A percentile compares a stretch with the other conserved stretches of the same genome.
Evolutionary conservation across 1,140 invertebrate species (phyloP).

Genomic region (Magallana ariakensis): DNA sequence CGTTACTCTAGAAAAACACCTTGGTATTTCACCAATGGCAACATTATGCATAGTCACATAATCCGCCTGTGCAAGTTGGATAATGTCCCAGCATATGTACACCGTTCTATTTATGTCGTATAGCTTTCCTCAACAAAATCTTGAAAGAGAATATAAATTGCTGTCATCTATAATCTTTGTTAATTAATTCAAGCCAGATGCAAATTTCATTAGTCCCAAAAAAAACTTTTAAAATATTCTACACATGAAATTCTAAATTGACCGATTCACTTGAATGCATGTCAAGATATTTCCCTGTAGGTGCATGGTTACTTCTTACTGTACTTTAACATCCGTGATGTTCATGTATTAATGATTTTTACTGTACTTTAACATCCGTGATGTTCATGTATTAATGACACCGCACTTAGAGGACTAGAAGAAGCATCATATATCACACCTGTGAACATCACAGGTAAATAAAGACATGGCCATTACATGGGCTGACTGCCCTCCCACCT

Average conservation of each 20-base stretch:
- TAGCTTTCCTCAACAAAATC: conserved; percentile 1
- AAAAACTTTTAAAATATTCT: conserved; percentile 1
- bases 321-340: too few relatives aligned
- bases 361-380: too few relatives aligned
- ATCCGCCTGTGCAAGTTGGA: neutral
- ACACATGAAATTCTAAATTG: neutral
- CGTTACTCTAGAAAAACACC: too few relatives aligned
- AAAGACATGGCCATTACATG: too few relatives aligned
- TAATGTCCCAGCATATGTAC: neutral
- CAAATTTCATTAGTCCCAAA: neutral
- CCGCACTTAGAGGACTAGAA: too few relatives aligned
- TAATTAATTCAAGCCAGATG: conserved; percentile 25
- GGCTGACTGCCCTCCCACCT: too few relatives aligned
- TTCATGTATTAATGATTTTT: too few relatives aligned
- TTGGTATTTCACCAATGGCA: too few relatives aligned
- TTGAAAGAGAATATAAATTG: conserved; percentile 8
- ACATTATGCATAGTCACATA: conserved; percentile 14
- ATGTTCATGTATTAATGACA: too few relatives aligned
- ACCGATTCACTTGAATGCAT: neutral
- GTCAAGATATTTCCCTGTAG: neutral
- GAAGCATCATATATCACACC: too few relatives aligned
- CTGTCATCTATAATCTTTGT: conserved; percentile 8
- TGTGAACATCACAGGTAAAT: too few relatives aligned
- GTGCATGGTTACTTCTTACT: too few relatives aligned
- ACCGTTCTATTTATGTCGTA: neutral